These are phyloP conservation scores for Cirrhinus molitorella DNA, from an alignment of 2,797 vertebrate genomes.

Conservation along the genomic window DNA sequence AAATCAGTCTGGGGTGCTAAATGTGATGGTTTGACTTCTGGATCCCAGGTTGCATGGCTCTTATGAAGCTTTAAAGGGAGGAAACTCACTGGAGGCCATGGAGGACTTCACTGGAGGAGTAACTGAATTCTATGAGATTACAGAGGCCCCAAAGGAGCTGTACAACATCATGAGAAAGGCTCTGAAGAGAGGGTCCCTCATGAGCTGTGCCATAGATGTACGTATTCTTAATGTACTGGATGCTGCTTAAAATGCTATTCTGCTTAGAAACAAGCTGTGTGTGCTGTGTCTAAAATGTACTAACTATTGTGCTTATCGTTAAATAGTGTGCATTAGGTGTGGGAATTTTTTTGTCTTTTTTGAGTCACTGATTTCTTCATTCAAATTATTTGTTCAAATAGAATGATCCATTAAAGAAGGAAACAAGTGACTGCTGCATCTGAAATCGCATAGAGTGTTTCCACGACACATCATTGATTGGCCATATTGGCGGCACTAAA, in stretches of 20 bases:
- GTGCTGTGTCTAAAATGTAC: neutral
- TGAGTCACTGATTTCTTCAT: neutral
- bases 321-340: neutral
- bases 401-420: neutral
- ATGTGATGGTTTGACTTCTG: slow-evolving; percentile 14
- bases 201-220: slow-evolving; percentile 98
- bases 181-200: slow-evolving; percentile 93
- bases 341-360: neutral
- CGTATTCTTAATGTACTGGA: slow-evolving; percentile 60
- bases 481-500: no score
- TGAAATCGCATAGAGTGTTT: no score
- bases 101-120: slow-evolving; percentile 98
- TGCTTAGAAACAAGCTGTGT: neutral
- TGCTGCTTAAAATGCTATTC: no score
- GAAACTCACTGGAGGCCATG: slow-evolving; percentile 97
- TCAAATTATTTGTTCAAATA: neutral
- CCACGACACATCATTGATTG: no score
- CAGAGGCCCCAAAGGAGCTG: slow-evolving; percentile 88
- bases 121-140: slow-evolving; percentile 94
- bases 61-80: slow-evolving; percentile 96
- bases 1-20: neutral
- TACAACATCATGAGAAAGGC: slow-evolving; percentile 96
- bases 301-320: neutral
- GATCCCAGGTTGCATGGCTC: slow-evolving; percentile 89
- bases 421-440: neutral